Evolutionary conservation across 1,140 invertebrate species (phyloP), one percentile per base, ranked within the genome.

Genomic region (Venustaconcha ellipsiformis): DNA sequence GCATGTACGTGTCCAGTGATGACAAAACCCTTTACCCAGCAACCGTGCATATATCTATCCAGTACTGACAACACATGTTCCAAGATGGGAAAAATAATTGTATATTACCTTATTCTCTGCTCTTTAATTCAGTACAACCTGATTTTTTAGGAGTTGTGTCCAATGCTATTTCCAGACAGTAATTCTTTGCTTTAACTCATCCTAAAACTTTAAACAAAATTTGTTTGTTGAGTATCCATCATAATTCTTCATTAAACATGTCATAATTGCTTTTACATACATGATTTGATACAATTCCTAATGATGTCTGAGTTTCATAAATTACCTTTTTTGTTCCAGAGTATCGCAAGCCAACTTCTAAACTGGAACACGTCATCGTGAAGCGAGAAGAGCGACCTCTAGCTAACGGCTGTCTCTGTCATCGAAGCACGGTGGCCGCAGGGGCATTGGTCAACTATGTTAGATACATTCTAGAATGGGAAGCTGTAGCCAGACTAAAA

Each of bases 341-440:
- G 56, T 62, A 60, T 18, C 65, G 72, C 26, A 13, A 13, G 14
- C 13, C 48, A 14, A 18, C 20, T 12, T 23, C n/a, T 5, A 30
- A 48, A 14, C 26, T 8, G 63, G 26, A 23, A 20, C 13, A 23
- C 15, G 23, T 23, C 26, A 60, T n/a, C 14, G 70, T 75, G 6
- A 86, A 86, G 69, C 72, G 87, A 72, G 86, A 88, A 69, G 87
- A 88, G 69, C 70, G 77, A 26, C 67, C 74, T 1, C 72, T 88
- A n/a, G n/a, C 57, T 13, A 67, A 83, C 67, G 81, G 82, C 17
- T 88, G 87, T 75, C 71, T 84, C 15, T 82, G 81, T 75, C 87
- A 88, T 70, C 65, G 79, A 17, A 86, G 86, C 17, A 82, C 86
- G 2, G 86, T 88, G 2, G 87, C 87, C 1, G 78, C 81, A 1